A percentile compares a stretch with the other conserved stretches of the same genome.
Conservation (phyloP, 2,888 invertebrate species). For the Lithophane leautieri region DNA sequence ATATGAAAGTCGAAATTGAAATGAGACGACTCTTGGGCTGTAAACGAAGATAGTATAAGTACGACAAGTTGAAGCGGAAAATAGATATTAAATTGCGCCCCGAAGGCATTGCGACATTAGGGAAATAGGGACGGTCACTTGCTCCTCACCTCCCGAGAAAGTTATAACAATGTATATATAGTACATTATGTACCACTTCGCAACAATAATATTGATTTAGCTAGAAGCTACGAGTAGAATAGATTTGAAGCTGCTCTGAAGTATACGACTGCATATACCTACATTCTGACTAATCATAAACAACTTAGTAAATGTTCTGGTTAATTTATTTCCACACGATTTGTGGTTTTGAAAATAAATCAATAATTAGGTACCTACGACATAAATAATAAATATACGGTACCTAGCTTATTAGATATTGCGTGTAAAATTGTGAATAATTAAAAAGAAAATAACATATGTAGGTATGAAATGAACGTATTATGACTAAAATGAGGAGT, state of each 20-base stretch:
- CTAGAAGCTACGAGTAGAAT: too few species aligned
- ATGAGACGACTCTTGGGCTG: conserved; percentile 22
- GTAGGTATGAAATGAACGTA: neutral
- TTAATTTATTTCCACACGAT: neutral
- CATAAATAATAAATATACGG: neutral
- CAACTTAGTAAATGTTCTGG: neutral
- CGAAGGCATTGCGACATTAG: conserved; percentile 45
- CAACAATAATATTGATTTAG: conserved; percentile 34
- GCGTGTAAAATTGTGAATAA: conserved; percentile 9
- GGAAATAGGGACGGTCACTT: conserved; percentile 40
- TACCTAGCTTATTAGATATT: neutral
- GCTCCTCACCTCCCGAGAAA: conserved; percentile 11
- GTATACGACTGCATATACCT: too few species aligned
- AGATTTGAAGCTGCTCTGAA: neutral
- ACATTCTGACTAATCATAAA: neutral
- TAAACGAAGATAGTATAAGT: conserved; percentile 8
- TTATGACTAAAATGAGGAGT: neutral
- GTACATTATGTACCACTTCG: conserved; percentile 1
- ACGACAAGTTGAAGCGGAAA: conserved; percentile 35
- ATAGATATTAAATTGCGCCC: conserved; percentile 55
- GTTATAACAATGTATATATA: neutral
- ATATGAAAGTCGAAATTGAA: conserved; percentile 45
- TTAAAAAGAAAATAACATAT: neutral
- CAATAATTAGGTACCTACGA: neutral
- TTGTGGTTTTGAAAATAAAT: conserved; percentile 17